Evolutionary conservation across 2,113 vertebrate species (phyloP), one percentile per base, ranked within the genome.

Genomic region (Eulemur macaco): DNA sequence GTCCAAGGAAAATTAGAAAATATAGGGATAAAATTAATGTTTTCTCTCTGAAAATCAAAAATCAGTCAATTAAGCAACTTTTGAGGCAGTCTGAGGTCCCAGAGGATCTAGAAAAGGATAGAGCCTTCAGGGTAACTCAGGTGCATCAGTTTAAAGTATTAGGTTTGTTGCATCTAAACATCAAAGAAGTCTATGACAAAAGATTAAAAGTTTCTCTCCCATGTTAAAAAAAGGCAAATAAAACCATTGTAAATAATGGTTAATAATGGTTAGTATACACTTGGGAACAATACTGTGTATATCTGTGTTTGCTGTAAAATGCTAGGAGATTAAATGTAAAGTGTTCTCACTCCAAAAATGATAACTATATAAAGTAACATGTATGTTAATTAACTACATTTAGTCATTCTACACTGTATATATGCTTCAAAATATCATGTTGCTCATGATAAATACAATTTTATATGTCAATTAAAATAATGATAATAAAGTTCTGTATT

Each of bases 31-130:
- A 76, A 95, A 89, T 92, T 56, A 93, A 86, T 84, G 6, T 18
- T 95, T 96, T 96, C 45, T 89, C 42, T 84, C 64, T 73, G 39
- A 87, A 95, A 90, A 94, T 58, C 25, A 94, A 95, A 95, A 73
- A 76, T 58, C 6, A 37, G 31, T 89, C 83, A 60, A 97, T 89
- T 93, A 91, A 83, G 68, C 45, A 93, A 81, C 14, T 85, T 89
- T 17, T 17, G 69, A 8, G 80, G 12, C 58, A 76, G 7, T 21
- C 37, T 86, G 15, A 95, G 69, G 25, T 82, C 69, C 12, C 84
- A 95, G 58, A 84, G 52, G 60, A 94, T 42, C 52, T 81, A 88
- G 39, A 52, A 76, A 91, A 82, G 34, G 37, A 77, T 11, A 86
- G 9, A 73, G 13, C 66, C 39, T 88, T 42, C 76, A 54, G 23